These are phyloP conservation scores for Drosophila pseudotakahashii DNA, from an alignment of 2,888 invertebrate genomes.

Conservation along the genomic window DNA sequence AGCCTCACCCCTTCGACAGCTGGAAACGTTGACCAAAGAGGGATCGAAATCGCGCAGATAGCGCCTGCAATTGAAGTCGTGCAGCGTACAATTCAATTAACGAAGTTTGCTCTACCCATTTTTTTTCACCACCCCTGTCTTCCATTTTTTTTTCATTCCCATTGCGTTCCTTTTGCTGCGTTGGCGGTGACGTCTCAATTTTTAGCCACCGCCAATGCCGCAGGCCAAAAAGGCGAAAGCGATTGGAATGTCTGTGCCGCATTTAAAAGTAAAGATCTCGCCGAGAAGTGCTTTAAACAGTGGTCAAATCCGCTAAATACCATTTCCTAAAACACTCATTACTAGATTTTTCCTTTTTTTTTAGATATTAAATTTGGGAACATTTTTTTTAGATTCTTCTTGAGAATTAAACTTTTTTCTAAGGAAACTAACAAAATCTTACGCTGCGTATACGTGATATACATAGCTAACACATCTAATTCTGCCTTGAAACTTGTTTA, in stretches of 20 bases:
- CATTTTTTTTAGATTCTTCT: too few relatives aligned
- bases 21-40: constrained; percentile 33
- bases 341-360: too few relatives aligned
- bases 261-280: constrained; percentile 23
- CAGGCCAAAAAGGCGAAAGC: constrained; percentile 51
- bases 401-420: too few relatives aligned
- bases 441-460: too few relatives aligned
- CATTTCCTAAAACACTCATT: too few relatives aligned
- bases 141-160: constrained; percentile 32
- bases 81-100: constrained; percentile 74
- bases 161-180: constrained; percentile 53
- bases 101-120: constrained; percentile 53
- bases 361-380: too few relatives aligned
- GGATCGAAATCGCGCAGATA: constrained; percentile 13
- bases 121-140: neutral
- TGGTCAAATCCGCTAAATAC: neutral
- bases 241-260: constrained; percentile 39
- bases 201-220: constrained; percentile 48
- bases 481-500: neutral
- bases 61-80: constrained; percentile 65
- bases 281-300: constrained; percentile 14
- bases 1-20: constrained; percentile 1
- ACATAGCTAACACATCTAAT: too few relatives aligned
- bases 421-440: too few relatives aligned
- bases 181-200: constrained; percentile 74